These are phyloP conservation scores for Ctenopoma kingsleyae DNA, from an alignment of 2,797 vertebrate species.

Conservation along the genomic window DNA sequence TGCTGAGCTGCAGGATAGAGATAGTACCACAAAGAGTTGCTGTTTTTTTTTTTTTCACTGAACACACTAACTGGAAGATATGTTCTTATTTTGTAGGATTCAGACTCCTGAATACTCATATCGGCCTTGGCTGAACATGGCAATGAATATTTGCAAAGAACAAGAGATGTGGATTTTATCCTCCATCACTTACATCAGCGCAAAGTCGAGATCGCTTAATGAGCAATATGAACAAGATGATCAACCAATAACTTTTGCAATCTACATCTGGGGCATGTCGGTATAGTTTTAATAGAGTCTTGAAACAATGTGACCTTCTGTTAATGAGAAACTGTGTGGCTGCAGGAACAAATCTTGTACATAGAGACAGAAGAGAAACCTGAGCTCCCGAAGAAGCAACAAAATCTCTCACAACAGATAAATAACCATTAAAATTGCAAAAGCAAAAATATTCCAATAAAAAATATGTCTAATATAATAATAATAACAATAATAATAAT, in stretches of 20 bases:
- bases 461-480: no score
- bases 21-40: background rate
- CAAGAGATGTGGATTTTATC: background rate
- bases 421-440: no score
- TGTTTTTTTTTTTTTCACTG: background rate
- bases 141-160: background rate
- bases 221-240: background rate
- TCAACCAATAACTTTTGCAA: background rate
- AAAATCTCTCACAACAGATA: no score
- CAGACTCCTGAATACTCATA: background rate
- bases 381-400: no score
- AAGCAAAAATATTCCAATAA: no score
- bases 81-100: background rate
- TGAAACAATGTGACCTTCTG: background rate
- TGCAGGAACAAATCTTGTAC: background rate
- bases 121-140: background rate
- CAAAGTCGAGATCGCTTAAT: background rate
- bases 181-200: background rate
- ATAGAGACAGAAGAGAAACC: no score
- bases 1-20: background rate
- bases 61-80: background rate
- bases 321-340: background rate
- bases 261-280: background rate
- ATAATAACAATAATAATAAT: no score
- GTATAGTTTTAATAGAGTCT: background rate